Percentiles rank a stretch among this genome's conserved stretches.
These are phyloP conservation scores for Plagodis dolabraria DNA, from an alignment of 2,888 invertebrate species.

Conservation along the genomic window DNA sequence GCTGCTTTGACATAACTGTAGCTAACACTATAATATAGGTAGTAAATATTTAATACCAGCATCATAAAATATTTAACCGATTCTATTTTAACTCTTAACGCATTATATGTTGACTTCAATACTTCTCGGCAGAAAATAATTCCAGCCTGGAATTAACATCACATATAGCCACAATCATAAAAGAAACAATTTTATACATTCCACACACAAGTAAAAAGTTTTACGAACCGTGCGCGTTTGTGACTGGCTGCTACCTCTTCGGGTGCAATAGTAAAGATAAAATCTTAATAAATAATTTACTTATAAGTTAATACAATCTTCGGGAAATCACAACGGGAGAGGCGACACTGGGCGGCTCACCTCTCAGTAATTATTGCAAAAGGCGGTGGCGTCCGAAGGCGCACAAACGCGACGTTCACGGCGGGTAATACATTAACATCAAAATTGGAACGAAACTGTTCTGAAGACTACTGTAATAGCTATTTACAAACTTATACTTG, in stretches of 20 bases:
- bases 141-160: no score
- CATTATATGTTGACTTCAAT: neutral
- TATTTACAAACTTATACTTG: slow-evolving; percentile 4
- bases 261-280: slow-evolving; percentile 7
- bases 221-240: slow-evolving; percentile 11
- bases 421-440: slow-evolving; percentile 16
- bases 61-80: neutral
- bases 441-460: slow-evolving; percentile 6
- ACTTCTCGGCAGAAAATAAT: no score
- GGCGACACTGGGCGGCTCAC: slow-evolving; percentile 9
- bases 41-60: slow-evolving; percentile 3
- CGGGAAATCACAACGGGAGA: slow-evolving; percentile 15
- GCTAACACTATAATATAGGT: slow-evolving; percentile 7
- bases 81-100: slow-evolving; percentile 7
- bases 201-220: neutral
- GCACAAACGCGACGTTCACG: slow-evolving; percentile 14
- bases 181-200: neutral
- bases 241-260: slow-evolving; percentile 9
- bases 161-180: neutral
- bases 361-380: slow-evolving; percentile 7
- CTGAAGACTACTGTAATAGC: slow-evolving; percentile 5
- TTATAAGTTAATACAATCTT: slow-evolving; percentile 13
- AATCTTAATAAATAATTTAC: slow-evolving; percentile 7
- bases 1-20: slow-evolving; percentile 18
- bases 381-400: slow-evolving; percentile 28